These are phyloP conservation scores for Girardinus metallicus DNA, from an alignment of 2,797 vertebrate species.

Conservation along the genomic window DNA sequence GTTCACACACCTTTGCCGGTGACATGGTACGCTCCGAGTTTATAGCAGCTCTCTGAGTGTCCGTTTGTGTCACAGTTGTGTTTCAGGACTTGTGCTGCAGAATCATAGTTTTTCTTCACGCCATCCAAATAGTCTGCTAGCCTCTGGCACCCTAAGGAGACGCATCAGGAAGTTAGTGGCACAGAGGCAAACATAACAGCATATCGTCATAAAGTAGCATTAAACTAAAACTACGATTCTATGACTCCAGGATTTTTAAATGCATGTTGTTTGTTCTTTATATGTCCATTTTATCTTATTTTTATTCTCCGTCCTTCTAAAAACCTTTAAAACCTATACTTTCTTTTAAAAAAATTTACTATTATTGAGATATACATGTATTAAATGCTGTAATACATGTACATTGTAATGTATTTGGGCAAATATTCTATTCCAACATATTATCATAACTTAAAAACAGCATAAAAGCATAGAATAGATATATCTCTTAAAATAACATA, in stretches of 20 bases:
- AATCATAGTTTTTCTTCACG: conserved; percentile 87
- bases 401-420: too few species aligned
- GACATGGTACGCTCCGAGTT: conserved; percentile 90
- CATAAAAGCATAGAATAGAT: not conserved
- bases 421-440: too few species aligned
- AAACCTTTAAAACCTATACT: too few species aligned
- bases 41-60: conserved; percentile 93
- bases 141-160: conserved; percentile 88
- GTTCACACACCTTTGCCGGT: conserved; percentile 87
- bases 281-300: too few species aligned
- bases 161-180: not conserved
- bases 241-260: too few species aligned
- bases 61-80: conserved; percentile 89
- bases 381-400: too few species aligned
- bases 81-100: conserved; percentile 87
- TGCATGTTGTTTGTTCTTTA: too few species aligned
- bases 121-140: conserved; percentile 92
- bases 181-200: not conserved
- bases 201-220: not conserved
- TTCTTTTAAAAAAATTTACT: too few species aligned
- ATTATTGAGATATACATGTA: too few species aligned
- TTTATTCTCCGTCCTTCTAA: too few species aligned
- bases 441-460: not conserved
- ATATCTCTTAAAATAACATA: not conserved
- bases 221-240: not conserved